Conservation (phyloP, 37 sponge, comb jelly and placozoan genomes). For the Oscarella lobularis region DNA sequence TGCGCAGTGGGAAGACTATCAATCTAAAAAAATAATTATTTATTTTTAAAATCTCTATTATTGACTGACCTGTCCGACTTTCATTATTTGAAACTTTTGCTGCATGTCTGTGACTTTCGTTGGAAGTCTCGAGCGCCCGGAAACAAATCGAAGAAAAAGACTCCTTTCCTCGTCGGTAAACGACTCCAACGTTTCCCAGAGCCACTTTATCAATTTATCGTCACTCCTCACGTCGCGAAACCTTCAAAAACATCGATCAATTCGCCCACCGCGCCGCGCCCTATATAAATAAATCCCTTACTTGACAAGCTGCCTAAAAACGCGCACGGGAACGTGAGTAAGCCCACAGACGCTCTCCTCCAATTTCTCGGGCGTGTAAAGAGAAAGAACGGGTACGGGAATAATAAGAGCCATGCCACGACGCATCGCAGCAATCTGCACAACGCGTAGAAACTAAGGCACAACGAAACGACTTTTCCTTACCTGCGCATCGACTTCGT, state of each 20-base stretch:
- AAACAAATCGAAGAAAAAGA: slow-evolving; percentile 64
- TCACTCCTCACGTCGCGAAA: slow-evolving; percentile 20
- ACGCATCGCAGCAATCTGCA: slow-evolving; percentile 61
- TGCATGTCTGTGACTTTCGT: slow-evolving; percentile 57
- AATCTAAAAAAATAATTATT: slow-evolving; percentile 17
- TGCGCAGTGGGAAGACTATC: slow-evolving; percentile 80
- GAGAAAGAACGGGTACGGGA: slow-evolving; percentile 73
- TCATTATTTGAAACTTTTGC: slow-evolving; percentile 71
- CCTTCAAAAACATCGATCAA: background rate
- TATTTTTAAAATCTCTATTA: background rate
- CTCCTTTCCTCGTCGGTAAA: slow-evolving; percentile 62
- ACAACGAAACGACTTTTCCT: background rate
- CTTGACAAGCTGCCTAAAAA: slow-evolving; percentile 74
- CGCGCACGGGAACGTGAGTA: slow-evolving; percentile 47
- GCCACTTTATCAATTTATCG: slow-evolving; percentile 53
- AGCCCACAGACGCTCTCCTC: slow-evolving; percentile 66
- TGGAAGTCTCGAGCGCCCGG: slow-evolving; percentile 77
- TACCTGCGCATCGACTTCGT: slow-evolving; percentile 78
- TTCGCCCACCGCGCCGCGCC: no score
- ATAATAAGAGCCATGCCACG: slow-evolving; percentile 73
- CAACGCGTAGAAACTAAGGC: background rate
- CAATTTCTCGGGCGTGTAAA: slow-evolving; percentile 43
- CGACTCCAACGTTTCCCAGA: slow-evolving; percentile 70
- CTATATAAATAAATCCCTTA: slow-evolving; percentile 21
- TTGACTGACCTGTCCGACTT: slow-evolving; percentile 35